Conservation (phyloP, 1,140 invertebrate species). For the Teleogryllus occipitalis region DNA sequence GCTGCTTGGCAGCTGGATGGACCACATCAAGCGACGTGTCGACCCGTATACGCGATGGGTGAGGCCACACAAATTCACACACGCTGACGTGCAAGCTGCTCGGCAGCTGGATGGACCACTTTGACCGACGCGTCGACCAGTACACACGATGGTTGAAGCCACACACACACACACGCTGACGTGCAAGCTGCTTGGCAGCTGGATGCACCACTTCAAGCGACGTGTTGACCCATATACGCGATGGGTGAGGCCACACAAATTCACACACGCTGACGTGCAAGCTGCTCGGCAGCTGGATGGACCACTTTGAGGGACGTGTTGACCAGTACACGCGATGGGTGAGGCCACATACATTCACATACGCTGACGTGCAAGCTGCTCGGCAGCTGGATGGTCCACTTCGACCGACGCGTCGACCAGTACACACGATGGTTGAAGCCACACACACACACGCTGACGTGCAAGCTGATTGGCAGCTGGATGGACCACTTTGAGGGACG, state of each 20-base stretch:
- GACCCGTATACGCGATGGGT: constrained; percentile 71
- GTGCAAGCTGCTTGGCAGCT: constrained; percentile 71
- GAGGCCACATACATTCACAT: too few relatives aligned
- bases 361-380: constrained; percentile 77
- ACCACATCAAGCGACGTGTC: constrained; percentile 65
- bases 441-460: too few relatives aligned
- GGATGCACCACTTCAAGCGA: constrained; percentile 79
- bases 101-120: constrained; percentile 81
- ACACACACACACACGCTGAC: too few relatives aligned
- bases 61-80: too few relatives aligned
- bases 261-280: constrained; percentile 80
- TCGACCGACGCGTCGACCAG: constrained; percentile 57
- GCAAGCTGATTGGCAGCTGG: constrained; percentile 77
- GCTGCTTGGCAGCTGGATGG: constrained; percentile 76
- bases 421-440: constrained; percentile 73
- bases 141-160: constrained; percentile 73
- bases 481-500: constrained; percentile 74
- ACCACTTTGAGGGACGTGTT: constrained; percentile 65
- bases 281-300: constrained; percentile 76
- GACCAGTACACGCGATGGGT: constrained; percentile 71
- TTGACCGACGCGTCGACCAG: constrained; percentile 57
- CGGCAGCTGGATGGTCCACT: constrained; percentile 81
- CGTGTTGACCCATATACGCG: constrained; percentile 59
- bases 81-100: constrained; percentile 77
- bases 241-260: constrained; percentile 68